Percentiles rank a stretch among this genome's conserved stretches.
These are phyloP conservation scores for Ceriagrion tenellum DNA, from an alignment of 2,888 invertebrate genomes.

Conservation along the genomic window DNA sequence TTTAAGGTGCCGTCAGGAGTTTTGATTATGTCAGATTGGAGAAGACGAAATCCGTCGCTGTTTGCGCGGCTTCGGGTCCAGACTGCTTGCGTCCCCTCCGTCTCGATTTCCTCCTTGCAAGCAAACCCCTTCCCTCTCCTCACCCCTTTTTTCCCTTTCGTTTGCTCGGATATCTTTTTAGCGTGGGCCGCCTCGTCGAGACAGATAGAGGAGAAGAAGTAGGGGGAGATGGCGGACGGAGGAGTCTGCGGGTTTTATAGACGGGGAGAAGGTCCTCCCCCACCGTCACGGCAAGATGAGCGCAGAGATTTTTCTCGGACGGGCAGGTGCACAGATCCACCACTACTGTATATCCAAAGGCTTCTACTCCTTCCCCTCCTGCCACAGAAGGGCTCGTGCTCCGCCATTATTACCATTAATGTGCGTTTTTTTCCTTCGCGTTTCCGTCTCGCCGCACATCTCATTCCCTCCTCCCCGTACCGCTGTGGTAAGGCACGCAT, in stretches of 20 bases:
- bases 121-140: neutral
- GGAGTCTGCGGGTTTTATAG: neutral
- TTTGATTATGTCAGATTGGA: too few species aligned
- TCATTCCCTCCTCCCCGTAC: neutral
- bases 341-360: too few species aligned
- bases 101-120: neutral
- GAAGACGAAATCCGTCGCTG: too few species aligned
- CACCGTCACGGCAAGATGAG: neutral
- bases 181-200: neutral
- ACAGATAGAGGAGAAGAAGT: too few species aligned
- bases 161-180: neutral
- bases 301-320: neutral
- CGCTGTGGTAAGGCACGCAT: neutral
- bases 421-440: neutral
- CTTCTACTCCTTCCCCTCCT: too few species aligned
- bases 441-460: neutral
- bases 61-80: neutral
- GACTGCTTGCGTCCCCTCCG: neutral
- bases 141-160: neutral
- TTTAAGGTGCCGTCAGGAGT: too few species aligned
- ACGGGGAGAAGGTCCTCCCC: neutral
- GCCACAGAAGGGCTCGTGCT: neutral
- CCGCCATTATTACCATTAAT: conserved; percentile 5
- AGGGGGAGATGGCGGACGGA: too few species aligned
- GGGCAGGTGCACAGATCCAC: neutral